phyloP scores from a whole-genome alignment of 2,797 vertebrate species.

The Sebastes itinus region DNA sequence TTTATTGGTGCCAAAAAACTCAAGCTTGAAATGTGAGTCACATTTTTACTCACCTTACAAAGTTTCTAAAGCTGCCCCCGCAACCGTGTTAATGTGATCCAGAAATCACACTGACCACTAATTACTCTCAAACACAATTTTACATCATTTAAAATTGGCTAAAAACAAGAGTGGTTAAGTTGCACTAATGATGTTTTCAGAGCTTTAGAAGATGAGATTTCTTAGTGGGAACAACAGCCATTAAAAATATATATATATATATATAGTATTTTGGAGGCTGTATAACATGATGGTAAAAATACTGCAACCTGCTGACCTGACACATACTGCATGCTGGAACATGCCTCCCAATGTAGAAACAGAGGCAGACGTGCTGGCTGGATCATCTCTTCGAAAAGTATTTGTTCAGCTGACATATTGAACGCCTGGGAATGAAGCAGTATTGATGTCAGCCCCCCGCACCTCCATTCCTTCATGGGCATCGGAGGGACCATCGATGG shows the following conservation, averaged over 20 bases:
- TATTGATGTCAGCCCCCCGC: slow-evolving; percentile 11
- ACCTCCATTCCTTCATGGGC: background rate
- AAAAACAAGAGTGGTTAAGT: background rate
- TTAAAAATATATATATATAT: background rate
- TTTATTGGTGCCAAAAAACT: background rate
- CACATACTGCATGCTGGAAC: background rate
- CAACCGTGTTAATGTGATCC: background rate
- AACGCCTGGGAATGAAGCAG: slow-evolving; percentile 11
- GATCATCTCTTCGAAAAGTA: slow-evolving; percentile 16
- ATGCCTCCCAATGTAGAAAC: background rate
- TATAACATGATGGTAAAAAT: background rate
- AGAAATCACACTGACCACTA: background rate
- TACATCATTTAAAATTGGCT: background rate
- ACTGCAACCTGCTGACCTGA: background rate
- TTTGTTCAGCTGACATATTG: slow-evolving; percentile 42
- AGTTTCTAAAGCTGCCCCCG: background rate
- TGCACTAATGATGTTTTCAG: background rate
- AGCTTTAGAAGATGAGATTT: background rate
- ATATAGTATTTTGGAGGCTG: background rate
- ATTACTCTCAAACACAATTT: background rate
- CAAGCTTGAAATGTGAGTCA: background rate
- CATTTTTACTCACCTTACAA: background rate
- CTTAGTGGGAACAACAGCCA: background rate
- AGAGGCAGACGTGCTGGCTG: background rate
- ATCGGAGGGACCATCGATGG: slow-evolving; percentile 16